Base-by-base conservation (phyloP, 1,140 invertebrate species). In the Papilio polytes region DNA sequence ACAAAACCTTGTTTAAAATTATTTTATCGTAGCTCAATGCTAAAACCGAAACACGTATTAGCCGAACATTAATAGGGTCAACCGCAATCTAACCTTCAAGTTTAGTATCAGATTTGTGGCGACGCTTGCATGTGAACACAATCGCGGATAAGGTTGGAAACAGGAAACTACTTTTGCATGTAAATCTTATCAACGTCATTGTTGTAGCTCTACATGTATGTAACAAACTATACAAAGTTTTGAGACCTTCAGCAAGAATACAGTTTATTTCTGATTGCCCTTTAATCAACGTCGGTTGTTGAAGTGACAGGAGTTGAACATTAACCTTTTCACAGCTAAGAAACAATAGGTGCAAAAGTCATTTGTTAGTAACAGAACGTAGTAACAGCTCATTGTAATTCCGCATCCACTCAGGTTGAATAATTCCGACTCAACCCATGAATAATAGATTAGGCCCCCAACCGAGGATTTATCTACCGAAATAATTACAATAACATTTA, bases 351-450 rank as follows among this genome's bases (percentile, higher is more conserved):
- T 51, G 10, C 46, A 44, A 80, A 79, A 82, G 73, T 41, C 53
- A 79, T 80, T 48, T 73, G 74, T 46, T 74, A n/a, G 26, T 83
- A 48, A 53, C 63, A 74, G 78, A 41, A 78, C n/a, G 56, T 82
- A 78, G 66, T 80, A 79, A 82, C 81, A 51, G 20, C 80, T 85
- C 84, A 87, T 86, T 86, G 79, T 73, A 56, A 86, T 86, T 89
- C 86, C 74, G 74, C 59, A 66, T 83, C 82, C 86, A 81, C 81
- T 82, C 84, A 84, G 81, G 82, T 80, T 82, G 85, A 85, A 87
- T 85, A 83, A 85, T 87, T 88, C 85, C 80, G 78, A 48, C 44
- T 20, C 56, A 70, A 76, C 74, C 56, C 63, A 84, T 80, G 81
- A 87, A 87, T 85, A 85, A 87, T 80, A 74, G 78, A 85, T 83